Base-by-base conservation (phyloP, 2,797 vertebrate genomes). In the Cyclura pinguis region DNA sequence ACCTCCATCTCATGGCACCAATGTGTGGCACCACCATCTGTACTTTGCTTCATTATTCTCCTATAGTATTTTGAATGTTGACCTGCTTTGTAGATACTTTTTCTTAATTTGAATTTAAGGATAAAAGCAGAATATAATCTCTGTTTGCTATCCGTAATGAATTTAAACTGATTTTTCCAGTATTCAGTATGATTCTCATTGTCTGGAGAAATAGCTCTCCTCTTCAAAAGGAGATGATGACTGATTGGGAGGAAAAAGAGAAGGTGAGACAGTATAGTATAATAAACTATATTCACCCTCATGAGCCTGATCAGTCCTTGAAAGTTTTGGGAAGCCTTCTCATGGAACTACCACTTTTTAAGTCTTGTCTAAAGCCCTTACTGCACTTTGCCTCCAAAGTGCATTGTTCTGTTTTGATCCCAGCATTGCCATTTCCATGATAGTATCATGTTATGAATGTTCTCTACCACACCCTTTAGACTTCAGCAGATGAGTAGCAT, bases 191-290 rank as follows among this genome's bases (percentile, higher is more conserved):
- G 29, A 76, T 84, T 62, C 29, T 84, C 55, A 89, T 32, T 35
- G 50, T 57, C 16, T 72, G 24, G 18, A 73, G 35, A 81, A 50
- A 89, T 22, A 77, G 38, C 38, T 42, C 62, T 64, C 55, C 16
- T 88, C 20, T 73, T 88, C 67, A 87, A 57, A 87, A 57, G 64
- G 59, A 76, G 77, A 69, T 50, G 32, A 52, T 69, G 50, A 13
- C 24, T 64, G 59, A 59, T 77, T 77, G 1, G 13, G 52, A 77
- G 10, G 35, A 62, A 0, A 22, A 35, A 7, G 38, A 35, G 52
- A 6, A 12, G 52, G 8, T 1, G 32, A 50, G 18, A 87, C 24
- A 27, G 20, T 22, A 6, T 24, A 64, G 62, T 64, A 64, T 64
- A 20, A 64, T 64, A 20, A 64, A 20, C 62, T 6, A 64, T 64